Conservation (phyloP, 2,113 vertebrate species). For the Seriola dumerili region DNA sequence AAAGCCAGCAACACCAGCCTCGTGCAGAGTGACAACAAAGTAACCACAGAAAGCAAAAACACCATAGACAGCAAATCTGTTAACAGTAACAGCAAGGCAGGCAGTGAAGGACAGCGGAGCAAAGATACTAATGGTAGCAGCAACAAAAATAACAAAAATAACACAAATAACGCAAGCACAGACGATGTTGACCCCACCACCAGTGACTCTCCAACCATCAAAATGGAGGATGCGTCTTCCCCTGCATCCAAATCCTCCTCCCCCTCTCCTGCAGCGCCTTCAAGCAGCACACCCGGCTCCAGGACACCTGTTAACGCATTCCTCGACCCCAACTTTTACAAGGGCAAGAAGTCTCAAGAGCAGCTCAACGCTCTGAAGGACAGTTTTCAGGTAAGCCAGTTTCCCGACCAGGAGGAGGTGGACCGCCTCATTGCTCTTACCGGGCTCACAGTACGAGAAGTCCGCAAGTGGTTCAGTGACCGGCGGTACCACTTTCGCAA, state of each 20-base stretch:
- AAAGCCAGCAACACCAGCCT: constrained; percentile 43
- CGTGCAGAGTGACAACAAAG: constrained; percentile 45
- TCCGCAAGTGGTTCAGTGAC: constrained; percentile 99
- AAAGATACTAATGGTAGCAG: constrained; percentile 33
- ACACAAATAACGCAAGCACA: constrained; percentile 17
- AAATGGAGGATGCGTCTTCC: constrained; percentile 67
- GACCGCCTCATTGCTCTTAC: constrained; percentile 93
- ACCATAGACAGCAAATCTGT: constrained; percentile 31
- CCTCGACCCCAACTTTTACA: constrained; percentile 90
- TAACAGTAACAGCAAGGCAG: not conserved
- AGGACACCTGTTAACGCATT: constrained; percentile 80
- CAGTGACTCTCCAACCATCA: constrained; percentile 52
- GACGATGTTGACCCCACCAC: constrained; percentile 49
- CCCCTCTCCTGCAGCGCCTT: constrained; percentile 77
- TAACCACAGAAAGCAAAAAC: constrained; percentile 76
- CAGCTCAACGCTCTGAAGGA: constrained; percentile 94
- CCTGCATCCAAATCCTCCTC: constrained; percentile 79
- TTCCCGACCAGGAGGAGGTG: constrained; percentile 94
- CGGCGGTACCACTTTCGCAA: constrained; percentile 96
- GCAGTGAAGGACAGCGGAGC: constrained; percentile 23
- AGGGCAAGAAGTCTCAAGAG: constrained; percentile 96
- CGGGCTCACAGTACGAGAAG: constrained; percentile 92
- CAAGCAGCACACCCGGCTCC: constrained; percentile 81
- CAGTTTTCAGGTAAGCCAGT: constrained; percentile 93
- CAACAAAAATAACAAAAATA: constrained; percentile 53